Percentiles rank a stretch among this genome's conserved stretches.
Conservation (phyloP, 2,888 invertebrate genomes). For the Sesia apiformis region DNA sequence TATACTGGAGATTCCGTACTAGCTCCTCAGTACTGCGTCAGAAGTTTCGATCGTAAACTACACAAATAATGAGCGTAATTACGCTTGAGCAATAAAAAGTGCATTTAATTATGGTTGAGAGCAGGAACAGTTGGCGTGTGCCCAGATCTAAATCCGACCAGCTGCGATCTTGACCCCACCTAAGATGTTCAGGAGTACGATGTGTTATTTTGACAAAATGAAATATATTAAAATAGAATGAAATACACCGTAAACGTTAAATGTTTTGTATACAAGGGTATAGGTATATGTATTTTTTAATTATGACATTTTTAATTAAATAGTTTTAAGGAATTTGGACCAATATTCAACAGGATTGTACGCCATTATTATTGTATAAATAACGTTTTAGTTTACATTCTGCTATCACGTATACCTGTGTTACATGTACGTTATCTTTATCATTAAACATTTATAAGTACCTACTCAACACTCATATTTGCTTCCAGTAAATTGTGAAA, state of each 20-base stretch:
- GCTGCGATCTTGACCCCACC: slow-evolving; percentile 58
- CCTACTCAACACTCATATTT: too few species aligned
- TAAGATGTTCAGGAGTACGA: slow-evolving; percentile 32
- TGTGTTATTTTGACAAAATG: slow-evolving; percentile 25
- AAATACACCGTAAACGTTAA: background rate
- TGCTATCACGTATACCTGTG: too few species aligned
- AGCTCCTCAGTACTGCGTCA: background rate
- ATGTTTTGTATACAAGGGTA: background rate
- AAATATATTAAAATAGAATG: background rate
- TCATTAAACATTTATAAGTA: too few species aligned
- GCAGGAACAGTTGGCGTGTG: slow-evolving; percentile 47
- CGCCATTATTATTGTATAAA: too few species aligned
- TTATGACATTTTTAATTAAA: too few species aligned
- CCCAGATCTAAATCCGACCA: slow-evolving; percentile 61
- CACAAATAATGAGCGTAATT: background rate
- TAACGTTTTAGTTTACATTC: too few species aligned
- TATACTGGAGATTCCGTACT: too few species aligned
- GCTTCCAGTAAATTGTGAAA: too few species aligned
- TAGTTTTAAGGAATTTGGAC: too few species aligned
- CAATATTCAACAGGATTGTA: too few species aligned
- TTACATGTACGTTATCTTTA: too few species aligned
- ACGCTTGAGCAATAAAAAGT: slow-evolving; percentile 12
- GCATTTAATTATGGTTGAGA: slow-evolving; percentile 8
- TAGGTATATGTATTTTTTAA: too few species aligned
- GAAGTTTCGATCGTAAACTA: background rate